Conservation (phyloP, 2,113 vertebrate species). For the Gadus chalcogrammus region DNA sequence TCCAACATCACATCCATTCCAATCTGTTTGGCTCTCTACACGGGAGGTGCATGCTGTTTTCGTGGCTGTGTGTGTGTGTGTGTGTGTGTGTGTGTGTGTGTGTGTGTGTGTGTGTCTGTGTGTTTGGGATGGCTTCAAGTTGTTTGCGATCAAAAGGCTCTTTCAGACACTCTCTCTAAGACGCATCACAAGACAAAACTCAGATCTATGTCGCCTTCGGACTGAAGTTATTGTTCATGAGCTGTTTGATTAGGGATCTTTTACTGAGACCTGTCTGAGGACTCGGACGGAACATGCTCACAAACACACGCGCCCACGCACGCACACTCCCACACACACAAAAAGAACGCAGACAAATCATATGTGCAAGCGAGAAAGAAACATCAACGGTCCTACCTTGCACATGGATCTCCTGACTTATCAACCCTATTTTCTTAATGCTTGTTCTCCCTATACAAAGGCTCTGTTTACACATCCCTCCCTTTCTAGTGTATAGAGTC, state of each 20-base stretch:
- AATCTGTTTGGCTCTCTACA: slow-evolving; percentile 71
- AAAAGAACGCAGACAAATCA: not conserved
- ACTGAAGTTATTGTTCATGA: slow-evolving; percentile 59
- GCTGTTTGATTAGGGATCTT: slow-evolving; percentile 43
- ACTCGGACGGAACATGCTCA: slow-evolving; percentile 41
- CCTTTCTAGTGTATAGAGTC: not conserved
- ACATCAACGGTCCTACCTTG: too few relatives aligned
- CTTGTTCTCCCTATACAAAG: slow-evolving; percentile 40
- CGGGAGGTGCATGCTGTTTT: slow-evolving; percentile 74
- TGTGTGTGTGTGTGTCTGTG: too few relatives aligned
- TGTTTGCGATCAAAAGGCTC: slow-evolving; percentile 72
- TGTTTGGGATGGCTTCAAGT: slow-evolving; percentile 65
- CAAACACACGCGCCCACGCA: slow-evolving; percentile 15
- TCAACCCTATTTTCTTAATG: too few relatives aligned
- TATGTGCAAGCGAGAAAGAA: too few relatives aligned
- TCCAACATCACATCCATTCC: slow-evolving; percentile 70
- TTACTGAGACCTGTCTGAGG: slow-evolving; percentile 58
- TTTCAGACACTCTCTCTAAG: slow-evolving; percentile 71
- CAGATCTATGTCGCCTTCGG: slow-evolving; percentile 67
- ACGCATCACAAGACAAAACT: slow-evolving; percentile 58
- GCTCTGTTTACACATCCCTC: slow-evolving; percentile 65
- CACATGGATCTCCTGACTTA: too few relatives aligned
- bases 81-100: slow-evolving; percentile 33
- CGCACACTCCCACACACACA: slow-evolving; percentile 2
- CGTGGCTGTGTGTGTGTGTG: slow-evolving; percentile 68